phyloP scores from a whole-genome alignment of 2,113 vertebrate genomes.

The Agapornis roseicollis region DNA sequence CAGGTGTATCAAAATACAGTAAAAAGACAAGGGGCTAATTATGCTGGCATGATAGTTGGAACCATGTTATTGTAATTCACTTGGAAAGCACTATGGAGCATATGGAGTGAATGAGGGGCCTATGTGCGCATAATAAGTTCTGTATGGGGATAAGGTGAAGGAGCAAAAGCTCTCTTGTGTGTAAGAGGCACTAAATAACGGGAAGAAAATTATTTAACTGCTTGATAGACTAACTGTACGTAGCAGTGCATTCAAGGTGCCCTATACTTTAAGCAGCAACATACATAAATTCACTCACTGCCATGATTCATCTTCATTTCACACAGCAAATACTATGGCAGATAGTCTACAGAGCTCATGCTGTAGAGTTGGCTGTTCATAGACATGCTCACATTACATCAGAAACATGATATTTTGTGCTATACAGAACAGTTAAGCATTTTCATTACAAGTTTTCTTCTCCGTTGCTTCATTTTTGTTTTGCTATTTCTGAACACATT shows the following conservation, averaged over 20 bases:
- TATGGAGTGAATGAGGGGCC: conserved; percentile 65
- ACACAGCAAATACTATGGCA: not conserved
- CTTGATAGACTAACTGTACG: not conserved
- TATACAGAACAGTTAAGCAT: not conserved
- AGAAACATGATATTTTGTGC: not conserved
- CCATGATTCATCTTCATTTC: not conserved
- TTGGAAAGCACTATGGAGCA: conserved; percentile 66
- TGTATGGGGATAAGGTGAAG: conserved; percentile 64
- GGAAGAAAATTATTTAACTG: conserved; percentile 55
- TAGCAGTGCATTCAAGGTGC: not conserved
- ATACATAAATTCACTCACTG: not conserved
- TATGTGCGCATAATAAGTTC: conserved; percentile 57
- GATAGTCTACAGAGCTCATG: not conserved
- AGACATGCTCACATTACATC: not conserved
- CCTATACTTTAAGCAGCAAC: conserved; percentile 11
- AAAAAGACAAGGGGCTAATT: conserved; percentile 41
- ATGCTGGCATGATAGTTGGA: conserved; percentile 53
- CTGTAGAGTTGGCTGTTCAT: not conserved
- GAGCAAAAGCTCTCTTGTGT: conserved; percentile 62
- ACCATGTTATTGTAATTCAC: conserved; percentile 64
- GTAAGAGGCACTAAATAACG: conserved; percentile 56
- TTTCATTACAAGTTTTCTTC: not conserved
- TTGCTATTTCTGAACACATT: not conserved
- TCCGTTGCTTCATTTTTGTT: not conserved
- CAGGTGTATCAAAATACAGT: conserved; percentile 50